These are phyloP conservation scores for Tiliacea aurago DNA, from an alignment of 2,888 invertebrate genomes.

Conservation along the genomic window DNA sequence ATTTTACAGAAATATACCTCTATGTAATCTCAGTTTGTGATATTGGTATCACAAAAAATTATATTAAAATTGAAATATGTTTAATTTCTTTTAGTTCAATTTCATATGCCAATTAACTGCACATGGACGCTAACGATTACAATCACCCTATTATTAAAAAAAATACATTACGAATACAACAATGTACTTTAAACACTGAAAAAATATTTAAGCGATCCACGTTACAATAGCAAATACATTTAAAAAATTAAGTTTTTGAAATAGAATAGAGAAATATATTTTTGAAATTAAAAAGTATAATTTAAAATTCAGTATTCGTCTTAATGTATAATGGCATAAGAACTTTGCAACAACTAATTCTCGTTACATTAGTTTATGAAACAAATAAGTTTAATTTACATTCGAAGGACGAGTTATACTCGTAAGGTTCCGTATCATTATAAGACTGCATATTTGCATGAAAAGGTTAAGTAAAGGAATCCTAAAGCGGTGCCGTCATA, in stretches of 20 bases:
- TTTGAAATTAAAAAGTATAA: conserved; percentile 33
- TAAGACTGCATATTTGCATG: not conserved
- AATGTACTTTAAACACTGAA: conserved; percentile 57
- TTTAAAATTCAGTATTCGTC: conserved; percentile 49
- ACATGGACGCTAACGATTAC: conserved; percentile 34
- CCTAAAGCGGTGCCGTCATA: not conserved
- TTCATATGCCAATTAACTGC: conserved; percentile 51
- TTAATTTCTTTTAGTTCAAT: conserved; percentile 19
- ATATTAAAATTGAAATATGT: conserved; percentile 16
- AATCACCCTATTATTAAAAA: conserved; percentile 51
- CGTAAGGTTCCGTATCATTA: conserved; percentile 46
- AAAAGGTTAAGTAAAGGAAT: not conserved
- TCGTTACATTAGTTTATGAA: conserved; percentile 31
- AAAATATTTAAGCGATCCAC: conserved; percentile 48
- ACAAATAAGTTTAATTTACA: conserved; percentile 49
- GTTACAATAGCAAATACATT: conserved; percentile 57
- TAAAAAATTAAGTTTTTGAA: conserved; percentile 34
- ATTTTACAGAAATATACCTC: conserved; percentile 14
- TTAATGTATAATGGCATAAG: conserved; percentile 63
- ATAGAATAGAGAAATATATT: conserved; percentile 35
- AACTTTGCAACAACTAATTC: conserved; percentile 56
- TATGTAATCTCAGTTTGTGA: conserved; percentile 16
- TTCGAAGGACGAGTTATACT: conserved; percentile 60
- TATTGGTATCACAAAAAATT: conserved; percentile 28
- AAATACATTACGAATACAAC: conserved; percentile 62